A percentile compares a stretch with the other conserved stretches of the same genome.
Conservation (phyloP, 2,888 invertebrate species). For the Cetonia aurata region DNA sequence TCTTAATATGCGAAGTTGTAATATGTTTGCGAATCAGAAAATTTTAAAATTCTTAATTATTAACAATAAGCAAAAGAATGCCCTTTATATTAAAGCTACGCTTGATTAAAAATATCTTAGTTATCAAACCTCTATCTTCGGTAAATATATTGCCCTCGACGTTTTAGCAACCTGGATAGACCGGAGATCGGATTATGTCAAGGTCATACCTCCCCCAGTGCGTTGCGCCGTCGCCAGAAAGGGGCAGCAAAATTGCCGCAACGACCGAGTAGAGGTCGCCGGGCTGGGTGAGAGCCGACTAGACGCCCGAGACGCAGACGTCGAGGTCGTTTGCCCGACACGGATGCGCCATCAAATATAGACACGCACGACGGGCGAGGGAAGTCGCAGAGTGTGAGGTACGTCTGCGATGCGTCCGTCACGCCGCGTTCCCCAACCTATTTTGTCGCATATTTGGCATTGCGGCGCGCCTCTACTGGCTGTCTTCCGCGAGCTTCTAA, state of each 20-base stretch:
- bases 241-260: conserved; percentile 36
- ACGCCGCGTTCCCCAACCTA: conserved; percentile 23
- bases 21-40: too few species aligned
- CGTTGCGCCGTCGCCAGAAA: conserved; percentile 19
- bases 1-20: too few species aligned
- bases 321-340: conserved; percentile 48
- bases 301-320: conserved; percentile 42
- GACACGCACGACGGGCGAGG: conserved; percentile 37
- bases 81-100: too few species aligned
- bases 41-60: too few species aligned
- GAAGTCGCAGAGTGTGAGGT: conserved; percentile 28
- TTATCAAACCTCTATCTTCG: too few species aligned
- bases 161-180: background rate
- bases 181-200: conserved; percentile 38
- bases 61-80: too few species aligned
- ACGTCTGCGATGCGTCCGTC: conserved; percentile 36
- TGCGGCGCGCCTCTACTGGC: conserved; percentile 11
- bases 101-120: too few species aligned
- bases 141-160: too few species aligned
- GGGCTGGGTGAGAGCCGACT: conserved; percentile 38
- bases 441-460: conserved; percentile 40
- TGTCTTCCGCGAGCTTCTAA: conserved; percentile 14
- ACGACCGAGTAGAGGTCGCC: conserved; percentile 20
- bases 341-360: conserved; percentile 44
- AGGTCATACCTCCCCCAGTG: conserved; percentile 30